phyloP scores from a whole-genome alignment of 1,140 invertebrate genomes.

The Anastrepha ludens region DNA sequence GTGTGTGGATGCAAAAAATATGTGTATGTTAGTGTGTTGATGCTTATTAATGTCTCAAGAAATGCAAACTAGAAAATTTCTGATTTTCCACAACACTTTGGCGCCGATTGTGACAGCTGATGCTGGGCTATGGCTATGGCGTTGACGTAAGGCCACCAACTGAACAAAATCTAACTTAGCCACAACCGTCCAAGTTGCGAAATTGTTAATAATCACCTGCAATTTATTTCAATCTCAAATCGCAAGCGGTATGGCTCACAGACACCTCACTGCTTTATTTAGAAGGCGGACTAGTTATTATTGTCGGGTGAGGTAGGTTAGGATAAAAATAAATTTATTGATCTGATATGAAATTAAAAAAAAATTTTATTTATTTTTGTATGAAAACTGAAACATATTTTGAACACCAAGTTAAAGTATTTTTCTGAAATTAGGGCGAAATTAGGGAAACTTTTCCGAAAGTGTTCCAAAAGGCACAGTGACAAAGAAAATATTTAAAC shows the following conservation, averaged over 20 bases:
- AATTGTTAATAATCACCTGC: slow-evolving; percentile 31
- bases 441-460: no score
- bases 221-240: slow-evolving; percentile 30
- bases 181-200: neutral
- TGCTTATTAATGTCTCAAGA: neutral
- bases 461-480: no score
- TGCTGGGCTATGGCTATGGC: neutral
- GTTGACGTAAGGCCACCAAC: slow-evolving; percentile 12
- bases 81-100: slow-evolving; percentile 4
- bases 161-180: neutral
- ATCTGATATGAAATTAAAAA: neutral
- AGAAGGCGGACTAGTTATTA: neutral
- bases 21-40: neutral
- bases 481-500: no score
- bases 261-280: neutral
- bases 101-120: neutral
- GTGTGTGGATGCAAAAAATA: neutral
- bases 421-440: no score
- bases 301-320: slow-evolving; percentile 5
- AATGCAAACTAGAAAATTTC: slow-evolving; percentile 7
- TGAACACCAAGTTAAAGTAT: no score
- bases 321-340: neutral
- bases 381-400: no score
- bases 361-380: no score
- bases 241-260: neutral